Percentiles rank a stretch among this genome's conserved stretches.
phyloP scores from a whole-genome alignment of 2,888 invertebrate species.

The Thelaira solivaga region DNA sequence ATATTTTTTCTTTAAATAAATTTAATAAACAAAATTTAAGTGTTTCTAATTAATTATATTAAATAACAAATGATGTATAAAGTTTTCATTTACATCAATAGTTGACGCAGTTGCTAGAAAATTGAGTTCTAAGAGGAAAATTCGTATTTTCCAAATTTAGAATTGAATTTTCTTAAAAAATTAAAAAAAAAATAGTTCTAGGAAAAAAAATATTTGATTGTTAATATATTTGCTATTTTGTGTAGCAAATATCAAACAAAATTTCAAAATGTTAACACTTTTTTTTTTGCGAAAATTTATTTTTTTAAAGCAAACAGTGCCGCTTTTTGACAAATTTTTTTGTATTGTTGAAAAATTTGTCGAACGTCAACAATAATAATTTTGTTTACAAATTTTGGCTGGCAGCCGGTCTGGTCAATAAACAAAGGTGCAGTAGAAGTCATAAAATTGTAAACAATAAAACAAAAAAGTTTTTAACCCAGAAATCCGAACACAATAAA shows the following conservation, averaged over 20 bases:
- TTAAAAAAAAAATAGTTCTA: no score
- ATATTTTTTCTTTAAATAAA: no score
- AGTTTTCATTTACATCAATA: no score
- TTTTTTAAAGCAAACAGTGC: neutral
- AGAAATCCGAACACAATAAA: slow-evolving; percentile 29
- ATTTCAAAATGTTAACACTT: neutral
- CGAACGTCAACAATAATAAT: neutral
- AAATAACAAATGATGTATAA: no score
- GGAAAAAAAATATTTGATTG: neutral
- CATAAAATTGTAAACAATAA: slow-evolving; percentile 5
- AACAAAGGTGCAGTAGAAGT: slow-evolving; percentile 44
- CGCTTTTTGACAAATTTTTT: neutral
- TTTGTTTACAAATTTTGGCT: slow-evolving; percentile 29
- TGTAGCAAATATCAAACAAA: neutral
- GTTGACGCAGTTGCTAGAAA: no score
- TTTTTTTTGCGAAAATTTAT: neutral
- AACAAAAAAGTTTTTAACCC: neutral
- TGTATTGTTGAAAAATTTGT: slow-evolving; percentile 12
- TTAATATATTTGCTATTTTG: no score
- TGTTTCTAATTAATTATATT: no score
- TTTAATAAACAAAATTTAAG: no score
- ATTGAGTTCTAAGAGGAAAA: no score
- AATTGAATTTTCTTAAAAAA: no score
- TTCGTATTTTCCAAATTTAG: no score
- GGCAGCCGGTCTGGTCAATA: slow-evolving; percentile 38